Evolutionary conservation across 1,140 invertebrate genomes (phyloP).

Genomic region (Calosoma granatense): DNA sequence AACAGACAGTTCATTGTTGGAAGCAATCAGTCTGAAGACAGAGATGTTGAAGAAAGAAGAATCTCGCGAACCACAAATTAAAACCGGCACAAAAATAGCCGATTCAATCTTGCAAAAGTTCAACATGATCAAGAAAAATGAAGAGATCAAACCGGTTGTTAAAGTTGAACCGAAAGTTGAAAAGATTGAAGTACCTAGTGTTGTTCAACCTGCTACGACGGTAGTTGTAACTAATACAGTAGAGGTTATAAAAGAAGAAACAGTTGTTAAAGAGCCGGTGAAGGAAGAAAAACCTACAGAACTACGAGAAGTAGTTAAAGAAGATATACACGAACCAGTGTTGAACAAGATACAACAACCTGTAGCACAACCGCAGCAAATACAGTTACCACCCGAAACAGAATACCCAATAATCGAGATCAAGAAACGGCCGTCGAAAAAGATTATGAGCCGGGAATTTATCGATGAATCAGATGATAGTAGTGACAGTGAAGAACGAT

Average conservation of each 20-base stretch:
- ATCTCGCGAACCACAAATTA: constrained; percentile 29
- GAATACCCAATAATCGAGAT: constrained; percentile 15
- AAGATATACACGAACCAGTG: too few species aligned
- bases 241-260: constrained; percentile 22
- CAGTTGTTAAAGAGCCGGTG: constrained; percentile 19
- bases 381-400: background rate
- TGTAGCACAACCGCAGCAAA: background rate
- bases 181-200: constrained; percentile 10
- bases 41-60: constrained; percentile 37
- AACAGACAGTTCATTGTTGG: constrained; percentile 30
- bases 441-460: constrained; percentile 36
- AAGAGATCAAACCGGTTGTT: constrained; percentile 19
- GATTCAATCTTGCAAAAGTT: constrained; percentile 32
- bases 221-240: constrained; percentile 10
- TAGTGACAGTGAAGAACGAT: constrained; percentile 59
- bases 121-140: constrained; percentile 28
- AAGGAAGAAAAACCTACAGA: constrained; percentile 17
- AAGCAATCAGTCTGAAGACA: constrained; percentile 29
- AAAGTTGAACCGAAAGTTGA: constrained; percentile 17
- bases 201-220: too few species aligned
- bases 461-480: constrained; percentile 44
- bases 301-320: constrained; percentile 12
- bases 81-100: constrained; percentile 30
- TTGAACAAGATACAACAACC: constrained; percentile 6
- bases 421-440: constrained; percentile 26